Evolutionary conservation across 2,113 vertebrate genomes (phyloP), one percentile per base, ranked within the genome.

Genomic region (Orthochromis malagaraziensis): DNA sequence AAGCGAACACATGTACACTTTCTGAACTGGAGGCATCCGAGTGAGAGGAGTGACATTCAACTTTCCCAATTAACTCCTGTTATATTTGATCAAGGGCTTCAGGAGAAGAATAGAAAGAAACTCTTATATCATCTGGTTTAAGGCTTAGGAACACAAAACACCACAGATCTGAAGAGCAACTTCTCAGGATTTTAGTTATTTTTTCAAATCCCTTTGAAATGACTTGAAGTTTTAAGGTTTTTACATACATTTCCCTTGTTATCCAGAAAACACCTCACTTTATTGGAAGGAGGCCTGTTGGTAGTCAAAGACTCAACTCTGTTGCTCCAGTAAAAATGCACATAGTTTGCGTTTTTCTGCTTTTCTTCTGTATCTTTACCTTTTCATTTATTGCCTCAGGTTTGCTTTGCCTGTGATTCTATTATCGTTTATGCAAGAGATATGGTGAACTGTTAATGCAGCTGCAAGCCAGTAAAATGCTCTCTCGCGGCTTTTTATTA

Each of bases 391-490:
- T 80, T 38, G 79, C 19, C 38, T 47, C 3, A 51, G 12, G n/a
- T 54, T 47, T 42, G 21, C 79, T 84, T 58, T 49, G 70, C 60
- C 38, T 47, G 19, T 68, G 13, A 54, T 53, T 81, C 33, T 9
- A 65, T 40, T 21, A 16, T 35, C 11, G 4, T 21, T 11, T 38
- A 19, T 17, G 11, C 82, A 40, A 68, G 33, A 79, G 4, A 80
- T 29, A 86, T 80, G 81, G 63, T 53, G 58, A 88, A 86, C 17
- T 14, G 55, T 73, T 33, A 70, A 65, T 54, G 58, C 57, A 84
- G 70, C 85, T 82, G 21, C 42, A 65, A 87, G 90, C 93, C 92
- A 87, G 84, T 91, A 92, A 93, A 91, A 90, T 54, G 84, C 87
- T 88, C n/a, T 10, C 33, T 68, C 5, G 55, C 80, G n/a, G 85